Evolutionary conservation across 2,113 vertebrate genomes (phyloP).

Genomic region (Nansenia antarctica): DNA sequence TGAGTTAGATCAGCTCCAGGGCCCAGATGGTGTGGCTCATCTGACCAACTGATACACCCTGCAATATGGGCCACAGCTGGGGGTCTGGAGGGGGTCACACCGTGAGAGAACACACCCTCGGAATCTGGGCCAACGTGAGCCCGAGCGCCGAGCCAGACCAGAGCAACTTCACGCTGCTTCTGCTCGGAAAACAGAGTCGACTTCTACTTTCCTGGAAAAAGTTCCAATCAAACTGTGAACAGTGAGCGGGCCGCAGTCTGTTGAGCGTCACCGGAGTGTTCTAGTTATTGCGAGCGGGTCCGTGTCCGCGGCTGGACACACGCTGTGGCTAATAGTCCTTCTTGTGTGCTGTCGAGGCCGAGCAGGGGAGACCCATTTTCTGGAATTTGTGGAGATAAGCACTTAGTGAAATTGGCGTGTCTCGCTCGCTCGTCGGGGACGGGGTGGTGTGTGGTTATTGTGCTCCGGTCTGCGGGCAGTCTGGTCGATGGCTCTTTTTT

Average conservation of each 20-base stretch:
- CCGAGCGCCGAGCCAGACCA: too few relatives aligned
- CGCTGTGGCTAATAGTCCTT: neutral
- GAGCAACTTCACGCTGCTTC: too few relatives aligned
- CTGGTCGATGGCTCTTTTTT: neutral
- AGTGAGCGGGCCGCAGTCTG: too few relatives aligned
- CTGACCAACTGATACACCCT: constrained; percentile 1
- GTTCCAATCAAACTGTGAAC: too few relatives aligned
- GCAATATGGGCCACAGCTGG: constrained; percentile 18
- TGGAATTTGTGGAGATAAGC: neutral
- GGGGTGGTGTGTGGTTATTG: neutral
- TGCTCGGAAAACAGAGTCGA: too few relatives aligned
- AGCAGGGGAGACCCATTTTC: neutral
- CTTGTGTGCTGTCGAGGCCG: neutral
- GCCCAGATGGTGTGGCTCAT: constrained; percentile 5
- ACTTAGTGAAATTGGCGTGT: neutral
- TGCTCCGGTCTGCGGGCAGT: too few relatives aligned
- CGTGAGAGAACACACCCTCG: neutral
- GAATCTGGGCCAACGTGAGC: neutral
- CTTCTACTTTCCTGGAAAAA: too few relatives aligned
- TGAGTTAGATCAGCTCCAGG: neutral
- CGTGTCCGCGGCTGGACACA: too few relatives aligned
- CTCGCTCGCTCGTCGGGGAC: too few relatives aligned
- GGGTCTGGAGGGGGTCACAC: neutral
- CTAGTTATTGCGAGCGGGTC: too few relatives aligned
- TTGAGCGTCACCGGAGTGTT: too few relatives aligned